Conservation (phyloP, 2,797 vertebrate species). For the Rhabdomys pumilio region DNA sequence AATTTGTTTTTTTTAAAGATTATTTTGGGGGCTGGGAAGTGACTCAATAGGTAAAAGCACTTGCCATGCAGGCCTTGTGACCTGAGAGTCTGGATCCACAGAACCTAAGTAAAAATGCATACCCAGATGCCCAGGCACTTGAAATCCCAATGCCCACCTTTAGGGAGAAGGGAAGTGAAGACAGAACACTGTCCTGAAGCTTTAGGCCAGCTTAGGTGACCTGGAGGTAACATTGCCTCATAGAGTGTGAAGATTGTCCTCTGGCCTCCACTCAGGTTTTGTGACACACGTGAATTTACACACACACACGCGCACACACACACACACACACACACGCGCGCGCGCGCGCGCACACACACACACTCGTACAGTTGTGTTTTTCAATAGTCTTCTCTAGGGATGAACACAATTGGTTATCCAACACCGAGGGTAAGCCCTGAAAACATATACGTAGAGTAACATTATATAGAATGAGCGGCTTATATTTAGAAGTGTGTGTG, state of each 20-base stretch:
- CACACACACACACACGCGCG: neutral
- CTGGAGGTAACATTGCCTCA: neutral
- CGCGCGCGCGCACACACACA: neutral
- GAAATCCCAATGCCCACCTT: neutral
- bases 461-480: neutral
- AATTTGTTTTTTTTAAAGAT: conserved; percentile 28
- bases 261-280: neutral
- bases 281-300: neutral
- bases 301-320: neutral
- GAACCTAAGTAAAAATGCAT: neutral
- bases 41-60: neutral
- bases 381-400: neutral
- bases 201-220: neutral
- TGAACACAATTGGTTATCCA: neutral
- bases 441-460: neutral
- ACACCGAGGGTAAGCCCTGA: neutral
- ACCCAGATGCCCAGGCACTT: no score
- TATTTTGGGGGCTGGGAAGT: neutral
- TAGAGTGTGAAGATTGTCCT: neutral
- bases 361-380: neutral
- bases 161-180: no score
- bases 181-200: neutral
- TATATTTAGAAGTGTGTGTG: neutral
- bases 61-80: neutral
- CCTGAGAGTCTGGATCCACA: neutral